Percentiles rank a stretch among this genome's conserved stretches.
Conservation (phyloP, 2,797 vertebrate genomes). For the Anabas testudineus region DNA sequence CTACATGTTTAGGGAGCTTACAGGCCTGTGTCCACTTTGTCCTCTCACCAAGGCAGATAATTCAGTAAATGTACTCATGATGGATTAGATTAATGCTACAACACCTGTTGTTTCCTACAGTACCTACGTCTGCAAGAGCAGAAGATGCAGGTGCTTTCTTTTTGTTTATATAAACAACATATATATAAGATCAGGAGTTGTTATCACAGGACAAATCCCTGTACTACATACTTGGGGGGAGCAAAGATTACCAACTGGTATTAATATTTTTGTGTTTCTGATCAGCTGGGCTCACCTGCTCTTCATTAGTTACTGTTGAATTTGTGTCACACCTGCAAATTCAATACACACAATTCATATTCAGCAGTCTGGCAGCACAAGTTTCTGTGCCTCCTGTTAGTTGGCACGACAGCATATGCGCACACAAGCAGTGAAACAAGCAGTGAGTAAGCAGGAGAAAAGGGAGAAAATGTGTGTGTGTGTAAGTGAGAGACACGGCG, state of each 20-base stretch:
- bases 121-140: neutral
- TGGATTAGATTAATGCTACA: neutral
- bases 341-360: conserved; percentile 11
- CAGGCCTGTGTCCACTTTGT: no score
- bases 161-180: no score
- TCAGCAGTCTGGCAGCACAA: conserved; percentile 15
- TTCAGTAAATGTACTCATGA: neutral
- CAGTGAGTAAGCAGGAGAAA: conserved; percentile 30
- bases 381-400: conserved; percentile 29
- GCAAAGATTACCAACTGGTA: neutral
- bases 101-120: neutral
- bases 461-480: conserved; percentile 21
- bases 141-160: neutral
- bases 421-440: conserved; percentile 12
- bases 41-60: neutral
- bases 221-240: no score
- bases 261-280: neutral
- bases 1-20: neutral
- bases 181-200: no score
- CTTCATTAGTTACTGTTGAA: neutral
- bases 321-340: conserved; percentile 6
- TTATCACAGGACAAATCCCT: no score
- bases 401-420: conserved; percentile 16
- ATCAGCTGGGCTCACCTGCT: conserved; percentile 4
- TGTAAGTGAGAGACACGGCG: conserved; percentile 26